Evolutionary conservation across 2,888 invertebrate genomes (phyloP).

Genomic region (Eudemis profundana): DNA sequence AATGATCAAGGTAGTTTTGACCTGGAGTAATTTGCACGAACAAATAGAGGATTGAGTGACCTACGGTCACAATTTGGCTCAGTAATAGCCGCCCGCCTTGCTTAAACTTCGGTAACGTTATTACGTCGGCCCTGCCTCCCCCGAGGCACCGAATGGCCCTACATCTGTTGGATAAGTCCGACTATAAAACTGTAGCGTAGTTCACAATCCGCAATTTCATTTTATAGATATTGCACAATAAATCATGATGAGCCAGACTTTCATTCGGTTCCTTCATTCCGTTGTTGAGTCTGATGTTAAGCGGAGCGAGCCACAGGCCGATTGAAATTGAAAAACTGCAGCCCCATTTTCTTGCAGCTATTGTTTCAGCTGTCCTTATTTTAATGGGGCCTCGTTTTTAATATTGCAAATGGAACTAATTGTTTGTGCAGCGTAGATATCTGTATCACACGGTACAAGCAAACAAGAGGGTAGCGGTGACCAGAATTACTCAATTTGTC

Average conservation of each 20-base stretch:
- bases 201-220: conserved; percentile 74
- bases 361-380: conserved; percentile 60
- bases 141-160: conserved; percentile 72
- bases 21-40: conserved; percentile 71
- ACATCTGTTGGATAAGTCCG: conserved; percentile 76
- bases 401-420: conserved; percentile 57
- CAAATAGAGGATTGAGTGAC: conserved; percentile 73
- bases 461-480: conserved; percentile 55
- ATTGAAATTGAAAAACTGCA: conserved; percentile 69
- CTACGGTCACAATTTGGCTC: conserved; percentile 77
- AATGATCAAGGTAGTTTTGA: conserved; percentile 71
- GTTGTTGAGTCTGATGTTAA: conserved; percentile 52
- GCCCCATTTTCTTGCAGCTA: conserved; percentile 62
- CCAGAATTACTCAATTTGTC: conserved; percentile 68
- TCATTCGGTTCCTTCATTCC: conserved; percentile 64
- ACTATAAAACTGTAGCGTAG: conserved; percentile 72
- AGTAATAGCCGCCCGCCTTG: conserved; percentile 73
- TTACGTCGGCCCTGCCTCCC: conserved; percentile 77
- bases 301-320: conserved; percentile 51
- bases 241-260: conserved; percentile 67
- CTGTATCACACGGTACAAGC: conserved; percentile 51
- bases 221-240: conserved; percentile 74
- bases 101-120: conserved; percentile 79
- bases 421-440: conserved; percentile 56
- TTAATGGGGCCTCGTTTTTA: conserved; percentile 58